Conservation (phyloP, 2,113 vertebrate genomes). For the Gallinago media region DNA sequence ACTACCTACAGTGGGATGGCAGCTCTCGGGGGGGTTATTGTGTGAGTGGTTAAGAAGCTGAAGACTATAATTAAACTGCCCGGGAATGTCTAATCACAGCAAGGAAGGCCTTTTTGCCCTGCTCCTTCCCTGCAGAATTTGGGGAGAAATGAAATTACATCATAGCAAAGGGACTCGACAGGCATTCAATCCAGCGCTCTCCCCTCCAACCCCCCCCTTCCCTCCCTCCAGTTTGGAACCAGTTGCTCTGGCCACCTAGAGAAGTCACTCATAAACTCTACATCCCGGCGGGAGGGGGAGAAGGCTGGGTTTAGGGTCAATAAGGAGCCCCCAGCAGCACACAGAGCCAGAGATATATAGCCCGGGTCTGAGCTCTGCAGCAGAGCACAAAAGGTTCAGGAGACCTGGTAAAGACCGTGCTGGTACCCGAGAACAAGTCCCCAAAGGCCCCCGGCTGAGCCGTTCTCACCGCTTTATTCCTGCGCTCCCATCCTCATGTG, state of each 20-base stretch:
- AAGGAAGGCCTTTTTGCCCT: conserved; percentile 22
- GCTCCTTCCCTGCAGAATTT: conserved; percentile 37
- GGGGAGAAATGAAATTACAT: conserved; percentile 18
- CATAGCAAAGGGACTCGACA: background rate
- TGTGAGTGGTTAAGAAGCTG: conserved; percentile 22
- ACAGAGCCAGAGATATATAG: background rate
- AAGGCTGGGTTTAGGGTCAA: background rate
- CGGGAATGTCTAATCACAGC: conserved; percentile 36
- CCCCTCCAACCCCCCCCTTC: accelerated
- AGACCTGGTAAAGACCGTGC: background rate
- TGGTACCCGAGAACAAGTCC: conserved; percentile 42
- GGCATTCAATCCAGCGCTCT: background rate
- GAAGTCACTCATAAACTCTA: background rate
- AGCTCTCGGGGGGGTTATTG: conserved; percentile 33
- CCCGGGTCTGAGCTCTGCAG: conserved; percentile 1
- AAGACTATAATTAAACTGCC: conserved; percentile 59
- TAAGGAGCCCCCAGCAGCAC: background rate
- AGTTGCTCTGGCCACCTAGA: background rate
- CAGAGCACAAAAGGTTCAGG: conserved; percentile 40
- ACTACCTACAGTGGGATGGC: background rate
- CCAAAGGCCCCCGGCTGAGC: background rate
- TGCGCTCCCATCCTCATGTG: background rate
- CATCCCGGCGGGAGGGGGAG: background rate
- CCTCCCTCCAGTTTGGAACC: too few species aligned
- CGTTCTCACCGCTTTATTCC: conserved; percentile 4